phyloP scores from a whole-genome alignment of 64 coral and sea anemone genomes.

The Montipora cactus region DNA sequence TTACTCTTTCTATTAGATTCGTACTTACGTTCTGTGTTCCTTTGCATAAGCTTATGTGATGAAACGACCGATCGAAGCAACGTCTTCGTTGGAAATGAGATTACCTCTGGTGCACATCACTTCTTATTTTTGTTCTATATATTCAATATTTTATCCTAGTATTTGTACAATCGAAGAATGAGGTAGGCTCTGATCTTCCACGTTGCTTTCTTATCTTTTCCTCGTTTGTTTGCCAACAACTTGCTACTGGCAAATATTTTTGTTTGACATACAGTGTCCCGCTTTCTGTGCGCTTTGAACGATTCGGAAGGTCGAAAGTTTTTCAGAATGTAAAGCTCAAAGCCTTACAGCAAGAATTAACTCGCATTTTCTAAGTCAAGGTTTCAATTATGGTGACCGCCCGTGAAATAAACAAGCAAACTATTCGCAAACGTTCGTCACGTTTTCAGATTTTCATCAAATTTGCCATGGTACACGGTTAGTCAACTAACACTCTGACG shows the following conservation, averaged over 20 bases:
- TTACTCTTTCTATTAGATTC: not conserved
- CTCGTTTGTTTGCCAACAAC: not conserved
- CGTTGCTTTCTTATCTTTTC: not conserved
- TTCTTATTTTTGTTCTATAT: not conserved
- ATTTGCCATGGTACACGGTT: too few species aligned
- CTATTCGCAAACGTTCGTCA: too few species aligned
- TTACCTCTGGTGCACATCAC: not conserved
- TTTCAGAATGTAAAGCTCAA: not conserved
- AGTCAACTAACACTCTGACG: too few species aligned
- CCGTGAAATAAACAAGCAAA: too few species aligned
- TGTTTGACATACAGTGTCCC: not conserved
- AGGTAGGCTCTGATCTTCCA: not conserved
- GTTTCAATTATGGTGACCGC: not conserved
- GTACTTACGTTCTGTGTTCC: not conserved
- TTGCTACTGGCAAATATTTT: conserved; percentile 16
- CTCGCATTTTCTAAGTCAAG: not conserved
- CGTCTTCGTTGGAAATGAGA: not conserved
- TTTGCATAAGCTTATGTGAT: not conserved
- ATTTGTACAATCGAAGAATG: not conserved
- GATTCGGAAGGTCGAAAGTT: too few species aligned
- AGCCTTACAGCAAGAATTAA: too few species aligned
- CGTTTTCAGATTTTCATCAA: too few species aligned
- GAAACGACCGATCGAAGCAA: not conserved
- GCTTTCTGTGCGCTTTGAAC: not conserved
- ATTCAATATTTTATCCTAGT: too few species aligned